These are phyloP conservation scores for Ganaspis sp. DNA, from an alignment of 1,140 invertebrate species.

Conservation along the genomic window DNA sequence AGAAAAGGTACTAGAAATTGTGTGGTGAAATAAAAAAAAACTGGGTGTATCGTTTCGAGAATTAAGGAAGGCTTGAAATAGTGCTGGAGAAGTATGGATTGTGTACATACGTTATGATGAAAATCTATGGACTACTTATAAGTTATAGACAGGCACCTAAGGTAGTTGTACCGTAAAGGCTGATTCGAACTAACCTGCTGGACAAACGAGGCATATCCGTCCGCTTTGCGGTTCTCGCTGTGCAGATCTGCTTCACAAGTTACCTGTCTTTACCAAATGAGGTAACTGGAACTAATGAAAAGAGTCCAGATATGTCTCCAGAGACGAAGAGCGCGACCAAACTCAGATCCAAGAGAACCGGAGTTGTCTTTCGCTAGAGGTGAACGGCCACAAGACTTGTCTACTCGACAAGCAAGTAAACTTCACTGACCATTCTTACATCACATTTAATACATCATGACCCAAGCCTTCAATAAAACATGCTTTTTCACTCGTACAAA, in stretches of 20 bases:
- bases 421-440: slow-evolving; percentile 61
- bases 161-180: slow-evolving; percentile 34
- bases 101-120: background rate
- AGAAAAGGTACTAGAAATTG: too few species aligned
- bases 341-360: slow-evolving; percentile 48
- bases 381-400: slow-evolving; percentile 67
- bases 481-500: background rate
- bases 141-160: background rate
- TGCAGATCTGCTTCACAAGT: slow-evolving; percentile 38
- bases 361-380: slow-evolving; percentile 49
- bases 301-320: slow-evolving; percentile 70
- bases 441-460: background rate
- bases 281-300: slow-evolving; percentile 64
- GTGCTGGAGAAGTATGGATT: too few species aligned
- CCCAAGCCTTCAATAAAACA: background rate
- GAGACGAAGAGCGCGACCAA: slow-evolving; percentile 62
- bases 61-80: background rate
- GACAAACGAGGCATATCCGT: slow-evolving; percentile 62
- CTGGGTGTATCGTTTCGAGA: too few species aligned
- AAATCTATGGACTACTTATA: slow-evolving; percentile 9
- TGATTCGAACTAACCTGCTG: slow-evolving; percentile 3
- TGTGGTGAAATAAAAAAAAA: too few species aligned
- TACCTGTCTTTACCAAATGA: slow-evolving; percentile 65
- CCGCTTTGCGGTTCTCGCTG: slow-evolving; percentile 49
- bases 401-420: slow-evolving; percentile 70